A percentile compares a stretch with the other conserved stretches of the same genome.
These are phyloP conservation scores for Cathartes aura DNA, from an alignment of 2,113 vertebrate species.

Conservation along the genomic window DNA sequence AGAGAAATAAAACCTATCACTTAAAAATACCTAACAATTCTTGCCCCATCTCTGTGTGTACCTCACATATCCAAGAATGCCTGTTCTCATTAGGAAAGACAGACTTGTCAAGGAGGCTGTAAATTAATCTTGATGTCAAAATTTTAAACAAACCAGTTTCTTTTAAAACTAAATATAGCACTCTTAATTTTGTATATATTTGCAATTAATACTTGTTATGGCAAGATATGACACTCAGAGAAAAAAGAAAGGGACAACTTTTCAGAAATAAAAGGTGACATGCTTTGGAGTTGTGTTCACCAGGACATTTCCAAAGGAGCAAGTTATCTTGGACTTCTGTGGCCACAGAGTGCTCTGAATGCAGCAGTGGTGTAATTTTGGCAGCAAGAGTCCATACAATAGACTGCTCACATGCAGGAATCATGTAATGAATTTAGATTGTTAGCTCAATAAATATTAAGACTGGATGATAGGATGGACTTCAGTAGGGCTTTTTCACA, in stretches of 20 bases:
- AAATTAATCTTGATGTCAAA: background rate
- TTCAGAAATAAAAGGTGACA: background rate
- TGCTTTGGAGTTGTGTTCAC: background rate
- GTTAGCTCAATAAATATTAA: background rate
- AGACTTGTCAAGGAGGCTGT: background rate
- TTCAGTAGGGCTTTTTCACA: background rate
- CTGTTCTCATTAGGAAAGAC: background rate
- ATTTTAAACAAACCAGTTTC: background rate
- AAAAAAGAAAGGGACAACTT: background rate
- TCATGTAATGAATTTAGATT: background rate
- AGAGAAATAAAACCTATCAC: background rate
- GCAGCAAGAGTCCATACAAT: background rate
- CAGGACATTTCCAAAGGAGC: accelerated
- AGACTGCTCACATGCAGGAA: background rate
- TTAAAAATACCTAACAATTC: background rate
- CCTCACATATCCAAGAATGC: background rate
- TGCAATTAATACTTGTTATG: background rate
- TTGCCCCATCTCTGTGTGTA: background rate
- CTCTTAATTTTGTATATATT: background rate
- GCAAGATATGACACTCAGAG: background rate
- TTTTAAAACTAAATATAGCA: background rate
- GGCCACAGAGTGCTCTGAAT: background rate
- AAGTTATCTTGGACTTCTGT: background rate
- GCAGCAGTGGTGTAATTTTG: background rate
- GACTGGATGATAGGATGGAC: background rate